Conservation (phyloP, 1,140 invertebrate species). For the Drosophila biarmipes region DNA sequence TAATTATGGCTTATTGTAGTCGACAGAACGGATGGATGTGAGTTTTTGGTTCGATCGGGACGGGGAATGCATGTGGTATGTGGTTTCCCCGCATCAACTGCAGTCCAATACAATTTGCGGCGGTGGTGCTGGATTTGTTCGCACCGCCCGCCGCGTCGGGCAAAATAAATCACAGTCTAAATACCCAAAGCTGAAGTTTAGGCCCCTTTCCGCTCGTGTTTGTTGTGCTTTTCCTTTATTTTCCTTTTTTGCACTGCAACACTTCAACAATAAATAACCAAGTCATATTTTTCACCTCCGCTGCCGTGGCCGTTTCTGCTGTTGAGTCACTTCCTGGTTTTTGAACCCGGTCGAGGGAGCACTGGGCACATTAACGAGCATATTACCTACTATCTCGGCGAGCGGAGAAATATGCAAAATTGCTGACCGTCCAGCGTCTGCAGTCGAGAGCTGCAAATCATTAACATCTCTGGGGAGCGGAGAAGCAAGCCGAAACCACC, state of each 20-base stretch:
- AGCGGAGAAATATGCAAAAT: slow-evolving; percentile 76
- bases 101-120: slow-evolving; percentile 44
- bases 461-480: slow-evolving; percentile 69
- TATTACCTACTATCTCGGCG: slow-evolving; percentile 75
- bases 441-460: slow-evolving; percentile 73
- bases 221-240: slow-evolving; percentile 19
- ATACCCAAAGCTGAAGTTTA: slow-evolving; percentile 79
- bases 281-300: slow-evolving; percentile 80
- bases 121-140: slow-evolving; percentile 28
- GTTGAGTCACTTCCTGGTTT: slow-evolving; percentile 82
- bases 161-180: slow-evolving; percentile 80
- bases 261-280: slow-evolving; percentile 83
- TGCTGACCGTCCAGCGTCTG: slow-evolving; percentile 52
- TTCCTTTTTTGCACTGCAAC: slow-evolving; percentile 72
- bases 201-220: slow-evolving; percentile 52
- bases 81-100: slow-evolving; percentile 30
- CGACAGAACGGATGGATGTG: slow-evolving; percentile 33
- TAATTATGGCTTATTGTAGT: slow-evolving; percentile 80
- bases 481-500: slow-evolving; percentile 55
- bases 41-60: slow-evolving; percentile 7
- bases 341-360: slow-evolving; percentile 61
- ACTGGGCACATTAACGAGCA: slow-evolving; percentile 80
- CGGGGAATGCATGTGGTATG: slow-evolving; percentile 32
- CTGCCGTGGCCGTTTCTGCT: slow-evolving; percentile 56
- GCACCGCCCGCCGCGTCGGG: slow-evolving; percentile 68